phyloP scores from a whole-genome alignment of 2,888 invertebrate genomes.

The Trichopria drosophilae region DNA sequence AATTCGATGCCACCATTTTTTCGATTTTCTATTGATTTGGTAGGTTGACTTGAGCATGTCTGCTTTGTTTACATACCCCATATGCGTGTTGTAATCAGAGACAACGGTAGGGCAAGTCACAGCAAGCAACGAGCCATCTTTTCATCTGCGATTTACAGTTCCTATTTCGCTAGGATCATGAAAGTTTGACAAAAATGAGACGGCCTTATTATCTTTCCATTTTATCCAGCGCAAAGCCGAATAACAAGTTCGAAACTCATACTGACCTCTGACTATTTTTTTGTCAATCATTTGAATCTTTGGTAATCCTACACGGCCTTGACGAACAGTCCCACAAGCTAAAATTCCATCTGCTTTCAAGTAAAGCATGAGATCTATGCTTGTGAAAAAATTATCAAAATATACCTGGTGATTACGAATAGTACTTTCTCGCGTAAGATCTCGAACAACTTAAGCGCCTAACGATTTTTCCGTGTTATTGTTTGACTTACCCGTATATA shows the following conservation, averaged over 20 bases:
- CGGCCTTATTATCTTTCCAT: constrained; percentile 42
- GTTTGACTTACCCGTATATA: constrained; percentile 22
- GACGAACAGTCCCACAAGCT: too few species aligned
- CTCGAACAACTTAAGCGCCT: constrained; percentile 10
- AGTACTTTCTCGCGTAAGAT: constrained; percentile 30
- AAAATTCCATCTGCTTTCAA: too few species aligned
- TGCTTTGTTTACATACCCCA: constrained; percentile 26
- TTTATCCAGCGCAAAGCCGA: constrained; percentile 44
- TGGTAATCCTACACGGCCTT: too few species aligned
- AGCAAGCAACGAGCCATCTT: constrained; percentile 29
- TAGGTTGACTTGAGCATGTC: constrained; percentile 23
- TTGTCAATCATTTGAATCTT: constrained; percentile 43
- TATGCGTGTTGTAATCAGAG: constrained; percentile 17
- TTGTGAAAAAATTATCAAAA: constrained; percentile 47
- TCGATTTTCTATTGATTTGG: constrained; percentile 21
- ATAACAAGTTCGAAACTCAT: constrained; percentile 35
- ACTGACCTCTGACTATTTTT: constrained; percentile 36
- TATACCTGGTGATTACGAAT: constrained; percentile 38
- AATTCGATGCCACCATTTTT: constrained; percentile 29
- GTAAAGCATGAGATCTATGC: too few species aligned
- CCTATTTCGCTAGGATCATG: constrained; percentile 34
- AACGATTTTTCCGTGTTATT: constrained; percentile 5
- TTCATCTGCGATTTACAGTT: constrained; percentile 14
- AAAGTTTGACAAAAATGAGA: constrained; percentile 37
- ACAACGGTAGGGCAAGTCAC: constrained; percentile 20